These are phyloP conservation scores for Colostygia pectinataria DNA, from an alignment of 2,888 invertebrate genomes.

Conservation along the genomic window DNA sequence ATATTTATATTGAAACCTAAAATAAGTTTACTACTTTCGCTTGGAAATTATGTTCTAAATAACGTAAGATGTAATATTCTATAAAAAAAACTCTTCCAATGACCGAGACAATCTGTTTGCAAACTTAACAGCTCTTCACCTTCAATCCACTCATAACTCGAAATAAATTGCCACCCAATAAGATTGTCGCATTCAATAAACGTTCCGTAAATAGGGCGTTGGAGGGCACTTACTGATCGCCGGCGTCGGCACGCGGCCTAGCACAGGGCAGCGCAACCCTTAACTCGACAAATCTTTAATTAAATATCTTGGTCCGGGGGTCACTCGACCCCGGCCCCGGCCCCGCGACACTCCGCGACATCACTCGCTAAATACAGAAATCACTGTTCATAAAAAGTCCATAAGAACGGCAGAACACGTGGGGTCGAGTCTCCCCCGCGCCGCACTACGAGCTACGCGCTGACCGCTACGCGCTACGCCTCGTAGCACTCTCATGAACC, in stretches of 20 bases:
- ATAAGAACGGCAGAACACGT: slow-evolving; percentile 39
- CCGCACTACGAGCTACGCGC: slow-evolving; percentile 17
- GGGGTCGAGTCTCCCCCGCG: slow-evolving; percentile 27
- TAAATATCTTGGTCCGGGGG: slow-evolving; percentile 40
- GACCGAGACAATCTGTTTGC: not conserved
- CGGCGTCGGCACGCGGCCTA: slow-evolving; percentile 4
- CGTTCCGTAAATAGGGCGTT: slow-evolving; percentile 17
- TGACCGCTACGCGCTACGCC: slow-evolving; percentile 22
- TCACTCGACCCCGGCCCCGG: not conserved
- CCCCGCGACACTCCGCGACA: slow-evolving; percentile 6
- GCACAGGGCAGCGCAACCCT: slow-evolving; percentile 37
- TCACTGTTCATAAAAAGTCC: slow-evolving; percentile 54
- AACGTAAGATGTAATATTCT: no score
- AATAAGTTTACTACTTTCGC: no score
- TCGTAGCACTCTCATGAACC: slow-evolving; percentile 26
- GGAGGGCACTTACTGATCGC: slow-evolving; percentile 17
- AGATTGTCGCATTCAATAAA: slow-evolving; percentile 25
- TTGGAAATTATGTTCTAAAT: no score
- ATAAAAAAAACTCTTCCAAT: no score
- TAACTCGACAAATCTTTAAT: slow-evolving; percentile 45
- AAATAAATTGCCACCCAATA: slow-evolving; percentile 22
- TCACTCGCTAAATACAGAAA: slow-evolving; percentile 54
- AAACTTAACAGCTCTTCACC: not conserved
- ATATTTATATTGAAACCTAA: no score
- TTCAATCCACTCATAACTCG: slow-evolving; percentile 15